A percentile compares a stretch with the other conserved stretches of the same genome.
phyloP scores from a whole-genome alignment of 2,797 vertebrate genomes.

The Melanotaenia parkinsoni region DNA sequence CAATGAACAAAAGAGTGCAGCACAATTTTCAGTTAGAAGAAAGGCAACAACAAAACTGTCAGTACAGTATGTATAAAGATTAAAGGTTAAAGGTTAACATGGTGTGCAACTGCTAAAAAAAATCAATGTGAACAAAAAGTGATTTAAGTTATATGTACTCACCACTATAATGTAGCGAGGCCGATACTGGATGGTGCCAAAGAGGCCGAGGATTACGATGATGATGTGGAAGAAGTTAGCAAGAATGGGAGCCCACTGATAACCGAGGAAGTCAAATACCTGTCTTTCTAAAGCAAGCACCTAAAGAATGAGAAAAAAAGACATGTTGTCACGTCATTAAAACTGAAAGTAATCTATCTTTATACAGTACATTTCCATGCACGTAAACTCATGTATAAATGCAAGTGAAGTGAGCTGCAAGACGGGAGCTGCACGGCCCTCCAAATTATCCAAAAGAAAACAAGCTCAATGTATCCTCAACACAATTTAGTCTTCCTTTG shows the following conservation, averaged over 20 bases:
- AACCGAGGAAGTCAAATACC: conserved; percentile 93
- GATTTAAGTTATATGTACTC: conserved; percentile 57
- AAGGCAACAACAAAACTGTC: conserved; percentile 40
- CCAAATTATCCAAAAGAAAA: background rate
- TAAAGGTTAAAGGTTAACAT: conserved; percentile 31
- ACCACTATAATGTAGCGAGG: conserved; percentile 91
- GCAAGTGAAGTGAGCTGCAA: background rate
- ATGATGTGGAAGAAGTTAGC: conserved; percentile 94
- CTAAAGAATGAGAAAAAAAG: conserved; percentile 65
- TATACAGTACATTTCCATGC: background rate
- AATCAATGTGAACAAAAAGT: background rate
- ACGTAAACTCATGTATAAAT: background rate
- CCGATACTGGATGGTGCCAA: conserved; percentile 90
- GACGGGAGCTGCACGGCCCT: background rate
- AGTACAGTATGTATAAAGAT: background rate
- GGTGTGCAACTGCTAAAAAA: conserved; percentile 24
- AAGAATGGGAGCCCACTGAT: conserved; percentile 93
- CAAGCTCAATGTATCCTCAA: background rate
- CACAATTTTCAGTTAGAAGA: conserved; percentile 35
- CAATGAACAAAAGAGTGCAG: conserved; percentile 49
- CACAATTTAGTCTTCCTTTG: background rate
- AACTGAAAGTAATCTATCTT: background rate
- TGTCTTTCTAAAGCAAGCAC: conserved; percentile 90
- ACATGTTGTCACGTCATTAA: conserved; percentile 14
- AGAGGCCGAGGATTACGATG: conserved; percentile 91